Base-by-base conservation (phyloP, 2,888 invertebrate species). In the Cheilosia grossa region DNA sequence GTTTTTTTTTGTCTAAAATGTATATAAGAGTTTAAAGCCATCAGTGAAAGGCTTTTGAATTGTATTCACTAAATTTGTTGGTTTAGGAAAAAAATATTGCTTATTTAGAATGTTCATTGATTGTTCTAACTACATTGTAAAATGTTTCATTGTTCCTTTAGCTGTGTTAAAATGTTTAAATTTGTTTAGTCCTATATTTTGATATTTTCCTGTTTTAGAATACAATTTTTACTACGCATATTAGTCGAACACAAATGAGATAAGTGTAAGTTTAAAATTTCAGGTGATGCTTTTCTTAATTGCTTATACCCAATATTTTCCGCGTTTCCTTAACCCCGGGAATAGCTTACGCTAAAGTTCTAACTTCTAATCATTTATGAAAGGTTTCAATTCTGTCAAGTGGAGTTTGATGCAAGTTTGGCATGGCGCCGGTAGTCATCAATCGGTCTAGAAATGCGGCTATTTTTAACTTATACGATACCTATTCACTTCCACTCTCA, bases 111-210 rank as follows among this genome's bases (percentile, higher is more conserved):
- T 85, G 37, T 85, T 61, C 10, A 59, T 75, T 85, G 81, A 85
- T 85, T 85, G 85, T 85, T 85, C 81, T 81, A 81, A 81, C 80
- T 85, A 85, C 72, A 72, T 85, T 85, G 63, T 83, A 58, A 74
- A 79, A 56, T 69, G 44, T 83, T 64, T 72, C 17, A 47, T 56
- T 47, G 27, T 66, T 47, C 51, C 56, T 64, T 51, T 58, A 66
- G 17, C 7, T 47, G 3, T 21, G 24, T 9, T 30, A 30, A 59
- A 24, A 51, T 24, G 17, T 47, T 47, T 37, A 17, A 13, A 24
- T 49, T 47, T n/a, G n/a, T 13, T 49, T 67, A 13, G 3, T 19
- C 27, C 21, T 66, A 47, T 37, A 17, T 54, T 30, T 42, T 27
- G 2, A 19, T 66, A 37, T 49, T 66, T 27, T 27, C 2, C 27